These are phyloP conservation scores for Adelges cooleyi DNA, from an alignment of 1,140 invertebrate genomes.

Conservation along the genomic window DNA sequence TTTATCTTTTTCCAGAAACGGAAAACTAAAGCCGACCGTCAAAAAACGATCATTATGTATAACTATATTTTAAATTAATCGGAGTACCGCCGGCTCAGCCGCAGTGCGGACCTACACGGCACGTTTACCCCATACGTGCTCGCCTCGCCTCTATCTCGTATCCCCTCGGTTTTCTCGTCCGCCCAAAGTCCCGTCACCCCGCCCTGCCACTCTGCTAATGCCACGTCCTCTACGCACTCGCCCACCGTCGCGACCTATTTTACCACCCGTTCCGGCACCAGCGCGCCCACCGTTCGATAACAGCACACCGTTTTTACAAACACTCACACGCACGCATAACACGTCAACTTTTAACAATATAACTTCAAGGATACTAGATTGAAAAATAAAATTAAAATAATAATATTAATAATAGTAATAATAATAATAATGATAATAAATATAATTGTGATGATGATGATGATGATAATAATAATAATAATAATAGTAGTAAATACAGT, in stretches of 20 bases:
- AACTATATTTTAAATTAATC: slow-evolving; percentile 13
- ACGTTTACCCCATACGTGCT: neutral
- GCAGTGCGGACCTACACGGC: slow-evolving; percentile 15
- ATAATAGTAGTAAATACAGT: too few relatives aligned
- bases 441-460: too few relatives aligned
- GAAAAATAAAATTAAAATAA: neutral
- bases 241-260: slow-evolving; percentile 13
- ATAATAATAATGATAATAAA: too few relatives aligned
- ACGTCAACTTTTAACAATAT: neutral
- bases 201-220: neutral
- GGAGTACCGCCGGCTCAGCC: slow-evolving; percentile 4
- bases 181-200: too few relatives aligned
- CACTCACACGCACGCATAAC: neutral
- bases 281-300: slow-evolving; percentile 25
- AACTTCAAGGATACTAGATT: neutral
- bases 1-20: too few relatives aligned
- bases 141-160: neutral
- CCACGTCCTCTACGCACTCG: neutral
- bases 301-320: neutral
- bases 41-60: too few relatives aligned
- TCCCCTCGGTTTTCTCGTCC: neutral
- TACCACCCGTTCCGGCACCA: neutral
- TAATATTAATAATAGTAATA: too few relatives aligned
- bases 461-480: too few relatives aligned
- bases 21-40: too few relatives aligned